phyloP scores from a whole-genome alignment of 2,797 vertebrate species.

The Paramormyrops hopkinsi region DNA sequence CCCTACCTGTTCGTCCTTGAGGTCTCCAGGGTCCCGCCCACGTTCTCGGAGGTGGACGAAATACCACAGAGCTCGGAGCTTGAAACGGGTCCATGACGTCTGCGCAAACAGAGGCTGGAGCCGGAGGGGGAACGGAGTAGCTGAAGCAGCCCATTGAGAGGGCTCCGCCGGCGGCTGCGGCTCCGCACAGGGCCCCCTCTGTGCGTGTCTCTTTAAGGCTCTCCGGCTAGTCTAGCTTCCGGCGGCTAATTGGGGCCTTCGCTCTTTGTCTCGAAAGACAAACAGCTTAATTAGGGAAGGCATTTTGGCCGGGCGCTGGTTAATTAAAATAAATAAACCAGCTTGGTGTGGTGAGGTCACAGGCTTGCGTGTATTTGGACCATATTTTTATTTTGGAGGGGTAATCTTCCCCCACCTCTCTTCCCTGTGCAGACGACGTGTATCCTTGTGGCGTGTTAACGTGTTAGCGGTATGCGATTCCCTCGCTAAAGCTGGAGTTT shows the following conservation, averaged over 20 bases:
- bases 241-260: constrained; percentile 41
- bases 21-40: background rate
- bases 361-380: constrained; percentile 15
- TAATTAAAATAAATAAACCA: constrained; percentile 62
- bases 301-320: constrained; percentile 40
- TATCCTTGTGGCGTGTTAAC: background rate
- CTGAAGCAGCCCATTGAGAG: constrained; percentile 37
- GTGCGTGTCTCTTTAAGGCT: background rate
- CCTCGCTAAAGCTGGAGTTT: background rate
- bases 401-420: background rate
- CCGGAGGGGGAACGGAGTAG: constrained; percentile 29
- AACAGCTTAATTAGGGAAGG: constrained; percentile 49
- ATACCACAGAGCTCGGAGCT: constrained; percentile 34
- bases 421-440: background rate
- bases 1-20: background rate
- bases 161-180: constrained; percentile 23
- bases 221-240: background rate
- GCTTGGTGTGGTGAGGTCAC: constrained; percentile 37
- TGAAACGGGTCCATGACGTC: constrained; percentile 47
- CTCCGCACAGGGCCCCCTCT: constrained; percentile 42
- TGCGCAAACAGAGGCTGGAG: constrained; percentile 47
- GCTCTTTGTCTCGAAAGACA: constrained; percentile 40
- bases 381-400: constrained; percentile 1
- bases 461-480: background rate
- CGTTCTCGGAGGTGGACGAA: background rate